phyloP scores from a whole-genome alignment of 1,140 invertebrate species.

The Panagrolaimus sp. region DNA sequence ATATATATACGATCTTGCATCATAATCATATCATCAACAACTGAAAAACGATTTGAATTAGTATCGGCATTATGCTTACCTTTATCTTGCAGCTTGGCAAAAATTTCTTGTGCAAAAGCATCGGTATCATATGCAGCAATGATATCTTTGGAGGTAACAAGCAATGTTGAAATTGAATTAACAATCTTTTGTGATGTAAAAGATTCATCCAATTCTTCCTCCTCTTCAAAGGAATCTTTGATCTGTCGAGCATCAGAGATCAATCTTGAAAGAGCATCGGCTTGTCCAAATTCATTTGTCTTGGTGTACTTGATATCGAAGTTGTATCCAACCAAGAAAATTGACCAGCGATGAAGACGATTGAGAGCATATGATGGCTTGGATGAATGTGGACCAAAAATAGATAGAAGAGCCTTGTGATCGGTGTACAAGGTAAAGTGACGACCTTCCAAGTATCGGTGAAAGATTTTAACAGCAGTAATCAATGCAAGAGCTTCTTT shows the following conservation, averaged over 20 bases:
- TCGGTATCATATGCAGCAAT: too few species aligned
- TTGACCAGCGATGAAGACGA: slow-evolving; percentile 23
- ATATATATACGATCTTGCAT: too few species aligned
- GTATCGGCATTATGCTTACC: too few species aligned
- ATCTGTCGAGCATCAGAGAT: background rate
- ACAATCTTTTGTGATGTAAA: too few species aligned
- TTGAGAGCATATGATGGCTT: background rate
- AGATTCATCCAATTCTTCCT: too few species aligned
- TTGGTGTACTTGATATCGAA: slow-evolving; percentile 21
- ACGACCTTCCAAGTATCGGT: slow-evolving; percentile 59
- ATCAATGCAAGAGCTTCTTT: slow-evolving; percentile 60
- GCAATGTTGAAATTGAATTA: too few species aligned
- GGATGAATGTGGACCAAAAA: slow-evolving; percentile 12
- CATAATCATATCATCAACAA: too few species aligned
- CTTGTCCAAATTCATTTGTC: slow-evolving; percentile 20
- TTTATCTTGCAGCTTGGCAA: too few species aligned
- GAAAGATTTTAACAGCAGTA: slow-evolving; percentile 59
- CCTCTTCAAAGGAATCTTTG: too few species aligned
- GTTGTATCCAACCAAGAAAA: slow-evolving; percentile 14
- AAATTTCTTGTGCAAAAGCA: too few species aligned
- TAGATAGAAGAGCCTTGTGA: slow-evolving; percentile 24
- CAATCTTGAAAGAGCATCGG: slow-evolving; percentile 24
- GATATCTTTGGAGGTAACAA: too few species aligned
- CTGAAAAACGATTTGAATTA: too few species aligned
- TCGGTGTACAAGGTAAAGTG: slow-evolving; percentile 58